Evolutionary conservation across 2,113 vertebrate genomes (phyloP), one percentile per base, ranked within the genome.

Genomic region (Blennius ocellaris): DNA sequence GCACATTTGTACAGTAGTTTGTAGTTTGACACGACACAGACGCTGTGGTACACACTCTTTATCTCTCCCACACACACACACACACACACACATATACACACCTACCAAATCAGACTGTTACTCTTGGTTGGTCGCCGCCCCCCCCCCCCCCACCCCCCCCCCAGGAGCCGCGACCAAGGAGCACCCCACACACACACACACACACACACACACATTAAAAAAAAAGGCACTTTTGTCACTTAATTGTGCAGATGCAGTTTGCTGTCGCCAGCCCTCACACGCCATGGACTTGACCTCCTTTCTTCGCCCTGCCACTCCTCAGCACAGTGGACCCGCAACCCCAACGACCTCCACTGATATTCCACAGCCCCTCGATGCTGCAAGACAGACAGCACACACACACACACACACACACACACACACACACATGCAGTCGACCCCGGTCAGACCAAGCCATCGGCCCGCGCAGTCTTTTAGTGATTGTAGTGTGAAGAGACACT

Each of bases 151-250:
- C n/a, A n/a, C n/a, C n/a, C n/a, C n/a, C n/a, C n/a, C 70, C 63
- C 70, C 64, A 53, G 79, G 85, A 78, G 78, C 72, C 16, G 80
- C 87, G 73, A 73, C 84, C 83, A 71, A 87, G 84, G 74, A 89
- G 79, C 80, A 79, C 39, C 59, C 88, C 73, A 87, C 73, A 87
- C 86, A 88, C 84, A 88, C n/a, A n/a, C n/a, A n/a, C n/a, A n/a
- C n/a, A n/a, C n/a, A n/a, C n/a, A n/a, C n/a, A n/a, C n/a, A n/a
- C n/a, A n/a, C n/a, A n/a, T n/a, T n/a, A n/a, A n/a, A n/a, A n/a
- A n/a, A n/a, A n/a, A 73, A 83, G 81, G 89, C 92, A 93, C 91
- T 92, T 92, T 91, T 89, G 91, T 92, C 89, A 88, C 87, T 89
- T 83, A 64, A 64, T 59, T 43, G 88, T 90, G 86, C 86, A 89